Percentiles rank a stretch among this genome's conserved stretches.
Evolutionary conservation across 92 coral and sea anemone species (phyloP).

Genomic region (Ricordea florida): DNA sequence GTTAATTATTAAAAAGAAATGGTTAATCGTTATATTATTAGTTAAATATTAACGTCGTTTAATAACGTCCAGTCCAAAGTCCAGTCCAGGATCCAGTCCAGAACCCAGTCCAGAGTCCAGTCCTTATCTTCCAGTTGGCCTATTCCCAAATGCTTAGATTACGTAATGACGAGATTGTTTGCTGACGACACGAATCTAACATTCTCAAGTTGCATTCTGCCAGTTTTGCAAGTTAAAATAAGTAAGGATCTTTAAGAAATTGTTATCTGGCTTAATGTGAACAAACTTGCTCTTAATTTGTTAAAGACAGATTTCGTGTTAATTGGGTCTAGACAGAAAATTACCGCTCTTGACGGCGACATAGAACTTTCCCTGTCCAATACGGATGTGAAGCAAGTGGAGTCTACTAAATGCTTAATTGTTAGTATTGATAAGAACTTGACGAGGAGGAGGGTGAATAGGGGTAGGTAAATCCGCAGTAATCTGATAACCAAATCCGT

Average conservation of each 20-base stretch:
- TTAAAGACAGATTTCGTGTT: not conserved
- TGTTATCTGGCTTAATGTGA: not conserved
- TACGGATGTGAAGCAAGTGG: not conserved
- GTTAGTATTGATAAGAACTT: conserved; percentile 1
- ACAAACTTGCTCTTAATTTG: conserved; percentile 5
- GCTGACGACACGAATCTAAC: conserved; percentile 24
- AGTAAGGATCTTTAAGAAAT: not conserved
- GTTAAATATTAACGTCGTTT: too few species aligned
- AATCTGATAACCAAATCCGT: too few species aligned
- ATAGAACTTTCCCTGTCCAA: not conserved
- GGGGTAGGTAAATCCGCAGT: too few species aligned
- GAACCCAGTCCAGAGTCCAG: not conserved
- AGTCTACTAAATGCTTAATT: not conserved
- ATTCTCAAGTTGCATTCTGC: conserved; percentile 5
- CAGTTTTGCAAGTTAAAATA: not conserved
- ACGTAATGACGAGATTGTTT: conserved; percentile 1
- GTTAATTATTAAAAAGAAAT: too few species aligned
- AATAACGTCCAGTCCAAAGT: too few species aligned
- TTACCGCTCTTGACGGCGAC: not conserved
- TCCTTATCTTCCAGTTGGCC: not conserved
- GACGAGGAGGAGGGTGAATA: too few species aligned
- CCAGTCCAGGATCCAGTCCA: too few species aligned
- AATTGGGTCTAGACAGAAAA: not conserved
- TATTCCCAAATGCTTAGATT: not conserved
- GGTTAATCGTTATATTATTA: too few species aligned